Base-by-base conservation (phyloP, 2,113 vertebrate species). In the Apteryx mantelli region DNA sequence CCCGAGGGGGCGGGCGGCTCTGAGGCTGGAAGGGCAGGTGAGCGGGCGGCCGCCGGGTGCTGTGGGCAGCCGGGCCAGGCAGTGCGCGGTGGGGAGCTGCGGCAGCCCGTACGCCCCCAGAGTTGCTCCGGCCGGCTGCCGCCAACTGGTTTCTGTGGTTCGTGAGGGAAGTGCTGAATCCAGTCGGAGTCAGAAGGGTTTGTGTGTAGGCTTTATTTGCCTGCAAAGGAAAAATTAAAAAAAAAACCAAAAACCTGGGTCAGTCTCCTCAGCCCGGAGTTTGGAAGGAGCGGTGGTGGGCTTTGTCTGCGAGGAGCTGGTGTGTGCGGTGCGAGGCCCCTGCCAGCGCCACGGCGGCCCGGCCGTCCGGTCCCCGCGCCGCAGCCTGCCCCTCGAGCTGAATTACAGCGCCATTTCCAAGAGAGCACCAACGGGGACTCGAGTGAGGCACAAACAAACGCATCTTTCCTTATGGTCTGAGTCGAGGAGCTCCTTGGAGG, bases 201-300 rank as follows among this genome's bases (percentile, higher is more conserved):
- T 94, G 70, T 44, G 38, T 85, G 58, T 71, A 91, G 46, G n/a
- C 82, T 93, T 6, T 74, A 48, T 97, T 93, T 94, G 88, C 92
- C 91, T 38, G 36, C 38, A 55, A 44, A 77, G 64, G 73, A 26
- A 13, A 42, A 24, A 46, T 50, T 46, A 42, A 61, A 74, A 11
- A 71, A 0, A 76, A 75, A 26, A 87, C 53, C 6, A 77, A 84
- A 52, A 38, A 38, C 36, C 36, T 38, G n/a, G 55, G 25, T 92
- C 63, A 46, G 50, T 18, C 3, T 7, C 76, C 50, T 91, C 63
- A 91, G 34, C 70, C 34, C 2, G 0, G 61, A 82, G 61, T 79
- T n/a, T 26, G 58, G 85, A 90, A 42, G 30, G 65, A 82, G 38
- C 1, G 42, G 36, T 38, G 36, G 36, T 38, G 36, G 36, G 36